A percentile compares a stretch with the other conserved stretches of the same genome.
These are phyloP conservation scores for Trachops cirrhosus DNA, from an alignment of 2,797 vertebrate genomes.

Conservation along the genomic window DNA sequence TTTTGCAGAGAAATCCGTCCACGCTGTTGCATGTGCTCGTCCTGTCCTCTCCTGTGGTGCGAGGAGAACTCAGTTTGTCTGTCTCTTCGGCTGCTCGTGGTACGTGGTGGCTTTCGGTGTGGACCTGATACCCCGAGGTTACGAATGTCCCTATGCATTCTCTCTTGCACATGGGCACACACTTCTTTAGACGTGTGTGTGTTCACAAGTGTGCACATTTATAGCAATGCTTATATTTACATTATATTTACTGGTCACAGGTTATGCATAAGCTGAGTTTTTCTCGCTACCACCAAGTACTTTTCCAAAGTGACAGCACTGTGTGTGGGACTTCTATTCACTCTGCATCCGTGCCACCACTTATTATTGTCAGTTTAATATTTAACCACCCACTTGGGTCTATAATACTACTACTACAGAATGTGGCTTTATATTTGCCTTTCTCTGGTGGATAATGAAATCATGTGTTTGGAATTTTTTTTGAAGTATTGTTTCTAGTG, in stretches of 20 bases:
- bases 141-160: accelerated
- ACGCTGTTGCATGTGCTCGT: accelerated
- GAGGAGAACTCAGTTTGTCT: no score
- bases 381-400: neutral
- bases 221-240: no score
- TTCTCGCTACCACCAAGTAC: neutral
- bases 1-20: neutral
- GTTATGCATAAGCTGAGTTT: neutral
- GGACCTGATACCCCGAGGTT: no score
- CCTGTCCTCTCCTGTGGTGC: neutral
- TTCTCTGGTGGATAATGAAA: neutral
- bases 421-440: neutral
- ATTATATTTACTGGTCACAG: neutral
- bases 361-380: neutral
- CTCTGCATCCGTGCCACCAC: neutral
- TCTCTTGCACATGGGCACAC: neutral
- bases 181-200: neutral
- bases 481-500: neutral
- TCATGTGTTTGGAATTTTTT: neutral
- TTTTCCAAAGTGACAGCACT: neutral
- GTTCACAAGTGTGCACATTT: neutral
- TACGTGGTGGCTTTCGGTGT: accelerated
- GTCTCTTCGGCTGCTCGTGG: accelerated
- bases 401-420: neutral
- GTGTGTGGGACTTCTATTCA: neutral